Evolutionary conservation across 2,113 vertebrate species (phyloP).

Genomic region (Corythaeola cristata): DNA sequence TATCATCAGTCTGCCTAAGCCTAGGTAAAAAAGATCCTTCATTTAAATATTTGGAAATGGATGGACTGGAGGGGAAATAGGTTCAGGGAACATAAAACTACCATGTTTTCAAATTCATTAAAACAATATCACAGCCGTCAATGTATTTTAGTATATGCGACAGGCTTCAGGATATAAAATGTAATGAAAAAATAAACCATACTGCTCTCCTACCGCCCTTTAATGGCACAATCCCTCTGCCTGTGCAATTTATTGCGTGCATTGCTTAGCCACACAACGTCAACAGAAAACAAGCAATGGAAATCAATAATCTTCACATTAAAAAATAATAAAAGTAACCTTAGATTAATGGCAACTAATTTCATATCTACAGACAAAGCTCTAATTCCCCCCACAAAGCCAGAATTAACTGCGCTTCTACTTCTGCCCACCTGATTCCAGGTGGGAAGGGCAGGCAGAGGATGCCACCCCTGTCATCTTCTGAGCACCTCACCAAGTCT

Average conservation of each 20-base stretch:
- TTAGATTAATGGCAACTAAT: background rate
- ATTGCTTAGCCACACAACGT: background rate
- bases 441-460: too few relatives aligned
- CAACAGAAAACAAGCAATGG: background rate
- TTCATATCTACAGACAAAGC: background rate
- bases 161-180: background rate
- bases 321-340: background rate
- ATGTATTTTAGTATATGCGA: background rate
- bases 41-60: background rate
- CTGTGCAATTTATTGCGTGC: background rate
- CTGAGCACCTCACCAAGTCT: background rate
- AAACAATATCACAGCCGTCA: background rate
- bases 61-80: background rate
- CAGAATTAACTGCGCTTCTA: background rate
- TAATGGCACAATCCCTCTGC: background rate
- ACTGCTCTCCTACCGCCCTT: background rate
- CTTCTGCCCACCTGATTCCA: too few relatives aligned
- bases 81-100: background rate
- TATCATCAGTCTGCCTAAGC: background rate
- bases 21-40: background rate
- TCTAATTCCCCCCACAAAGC: background rate
- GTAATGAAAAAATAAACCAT: background rate
- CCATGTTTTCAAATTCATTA: background rate
- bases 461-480: background rate
- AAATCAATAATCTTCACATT: background rate